A percentile compares a stretch with the other conserved stretches of the same genome.
These are phyloP conservation scores for Hydropsyche betteni DNA, from an alignment of 2,888 invertebrate genomes.

Conservation along the genomic window DNA sequence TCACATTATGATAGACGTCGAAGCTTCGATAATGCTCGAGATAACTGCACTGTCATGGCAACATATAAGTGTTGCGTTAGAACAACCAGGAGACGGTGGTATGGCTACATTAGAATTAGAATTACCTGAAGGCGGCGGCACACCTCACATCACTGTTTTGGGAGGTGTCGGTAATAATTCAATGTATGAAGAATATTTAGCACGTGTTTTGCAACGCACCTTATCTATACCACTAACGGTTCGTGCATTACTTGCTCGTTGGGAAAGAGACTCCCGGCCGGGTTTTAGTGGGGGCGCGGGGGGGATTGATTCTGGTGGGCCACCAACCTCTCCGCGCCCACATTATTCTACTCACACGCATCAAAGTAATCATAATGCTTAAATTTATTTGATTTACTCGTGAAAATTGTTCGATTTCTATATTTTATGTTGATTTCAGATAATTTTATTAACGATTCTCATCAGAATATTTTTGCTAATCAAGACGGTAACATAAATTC, in stretches of 20 bases:
- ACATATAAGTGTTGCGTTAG: slow-evolving; percentile 88
- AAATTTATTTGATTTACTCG: not conserved
- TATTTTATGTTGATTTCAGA: slow-evolving; percentile 54
- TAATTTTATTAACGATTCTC: slow-evolving; percentile 62
- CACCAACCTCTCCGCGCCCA: slow-evolving; percentile 58
- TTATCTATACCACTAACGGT: slow-evolving; percentile 94
- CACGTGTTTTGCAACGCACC: slow-evolving; percentile 79
- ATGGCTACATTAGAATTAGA: slow-evolving; percentile 93
- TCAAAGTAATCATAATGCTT: slow-evolving; percentile 56
- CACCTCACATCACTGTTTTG: slow-evolving; percentile 60
- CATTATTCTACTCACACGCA: slow-evolving; percentile 54
- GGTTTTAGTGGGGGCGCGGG: slow-evolving; percentile 74
- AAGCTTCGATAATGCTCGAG: slow-evolving; percentile 88
- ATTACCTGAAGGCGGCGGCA: slow-evolving; percentile 80
- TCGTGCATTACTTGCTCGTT: slow-evolving; percentile 58
- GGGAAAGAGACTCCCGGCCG: slow-evolving; percentile 46
- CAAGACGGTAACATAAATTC: slow-evolving; percentile 55
- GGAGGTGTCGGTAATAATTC: slow-evolving; percentile 64
- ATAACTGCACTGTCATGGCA: slow-evolving; percentile 90
- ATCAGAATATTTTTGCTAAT: slow-evolving; percentile 61
- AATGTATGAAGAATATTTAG: slow-evolving; percentile 63
- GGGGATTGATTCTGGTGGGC: slow-evolving; percentile 72
- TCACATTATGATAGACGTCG: slow-evolving; percentile 67
- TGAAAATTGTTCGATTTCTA: too few relatives aligned
- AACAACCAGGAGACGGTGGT: slow-evolving; percentile 91